phyloP scores from a whole-genome alignment of 2,113 vertebrate species.

The Collichthys lucidus region DNA sequence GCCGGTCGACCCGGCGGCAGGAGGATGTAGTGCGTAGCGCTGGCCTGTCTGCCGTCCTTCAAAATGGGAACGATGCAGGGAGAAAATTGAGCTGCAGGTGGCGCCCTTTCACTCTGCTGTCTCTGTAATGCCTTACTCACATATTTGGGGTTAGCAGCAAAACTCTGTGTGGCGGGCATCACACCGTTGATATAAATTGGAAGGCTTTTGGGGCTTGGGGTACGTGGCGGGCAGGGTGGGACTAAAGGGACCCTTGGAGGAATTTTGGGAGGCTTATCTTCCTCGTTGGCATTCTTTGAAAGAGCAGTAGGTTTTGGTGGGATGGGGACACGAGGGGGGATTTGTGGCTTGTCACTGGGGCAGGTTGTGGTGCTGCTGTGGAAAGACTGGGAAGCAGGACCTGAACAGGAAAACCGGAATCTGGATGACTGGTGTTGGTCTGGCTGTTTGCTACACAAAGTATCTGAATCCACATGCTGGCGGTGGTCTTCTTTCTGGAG shows the following conservation, averaged over 20 bases:
- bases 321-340: constrained; percentile 93
- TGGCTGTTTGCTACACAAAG: constrained; percentile 34
- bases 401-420: constrained; percentile 78
- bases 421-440: constrained; percentile 81
- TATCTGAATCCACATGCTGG: constrained; percentile 28
- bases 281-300: constrained; percentile 80
- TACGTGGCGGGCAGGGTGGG: constrained; percentile 88
- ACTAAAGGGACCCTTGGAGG: constrained; percentile 91
- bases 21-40: constrained; percentile 96
- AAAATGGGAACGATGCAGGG: constrained; percentile 98
- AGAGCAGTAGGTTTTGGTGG: constrained; percentile 83
- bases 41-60: constrained; percentile 94
- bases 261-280: constrained; percentile 92
- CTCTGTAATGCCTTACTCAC: constrained; percentile 92
- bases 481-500: constrained; percentile 42
- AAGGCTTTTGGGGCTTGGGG: constrained; percentile 94
- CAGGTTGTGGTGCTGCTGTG: constrained; percentile 13
- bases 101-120: constrained; percentile 87
- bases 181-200: constrained; percentile 96
- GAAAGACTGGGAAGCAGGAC: constrained; percentile 51
- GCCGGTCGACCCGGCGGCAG: constrained; percentile 90
- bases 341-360: constrained; percentile 86
- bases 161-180: constrained; percentile 98
- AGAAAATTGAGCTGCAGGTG: constrained; percentile 51
- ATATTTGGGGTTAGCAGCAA: constrained; percentile 96